Evolutionary conservation across 35 echinoderm and acorn worm species (phyloP).

Genomic region (Eucidaris tribuloides): DNA sequence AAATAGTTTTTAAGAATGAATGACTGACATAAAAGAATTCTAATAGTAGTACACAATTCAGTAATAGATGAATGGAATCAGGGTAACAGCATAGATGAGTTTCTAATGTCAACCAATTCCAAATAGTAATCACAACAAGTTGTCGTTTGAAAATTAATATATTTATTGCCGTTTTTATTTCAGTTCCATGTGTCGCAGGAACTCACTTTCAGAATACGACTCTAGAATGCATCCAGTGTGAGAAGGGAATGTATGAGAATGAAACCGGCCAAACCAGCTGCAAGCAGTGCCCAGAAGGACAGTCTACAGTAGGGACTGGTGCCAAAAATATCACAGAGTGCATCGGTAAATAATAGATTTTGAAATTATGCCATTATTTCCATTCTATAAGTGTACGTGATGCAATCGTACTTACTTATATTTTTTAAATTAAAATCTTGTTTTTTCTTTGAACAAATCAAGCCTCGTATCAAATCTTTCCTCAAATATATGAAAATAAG

Average conservation of each 20-base stretch:
- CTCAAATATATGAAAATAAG: background rate
- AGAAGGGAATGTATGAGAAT: background rate
- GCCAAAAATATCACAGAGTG: background rate
- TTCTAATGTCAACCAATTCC: background rate
- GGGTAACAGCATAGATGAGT: background rate
- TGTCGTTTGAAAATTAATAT: background rate
- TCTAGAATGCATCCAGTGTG: background rate
- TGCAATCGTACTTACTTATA: background rate
- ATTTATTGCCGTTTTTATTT: background rate
- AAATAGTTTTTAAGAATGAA: background rate
- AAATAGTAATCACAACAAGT: background rate
- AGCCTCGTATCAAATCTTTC: too few species aligned
- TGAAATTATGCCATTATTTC: background rate
- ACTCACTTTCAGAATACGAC: background rate
- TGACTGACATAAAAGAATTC: background rate
- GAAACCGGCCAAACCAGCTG: background rate
- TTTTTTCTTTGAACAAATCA: too few species aligned
- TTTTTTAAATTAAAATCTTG: background rate
- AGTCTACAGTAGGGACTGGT: background rate
- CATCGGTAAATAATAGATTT: background rate
- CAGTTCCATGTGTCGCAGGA: background rate
- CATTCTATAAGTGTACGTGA: background rate
- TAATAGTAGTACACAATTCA: background rate
- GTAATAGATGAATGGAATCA: background rate
- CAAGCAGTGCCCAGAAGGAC: background rate